A percentile compares a stretch with the other conserved stretches of the same genome.
Evolutionary conservation across 2,888 invertebrate species (phyloP).

Genomic region (Synanthedon formicaeformis): DNA sequence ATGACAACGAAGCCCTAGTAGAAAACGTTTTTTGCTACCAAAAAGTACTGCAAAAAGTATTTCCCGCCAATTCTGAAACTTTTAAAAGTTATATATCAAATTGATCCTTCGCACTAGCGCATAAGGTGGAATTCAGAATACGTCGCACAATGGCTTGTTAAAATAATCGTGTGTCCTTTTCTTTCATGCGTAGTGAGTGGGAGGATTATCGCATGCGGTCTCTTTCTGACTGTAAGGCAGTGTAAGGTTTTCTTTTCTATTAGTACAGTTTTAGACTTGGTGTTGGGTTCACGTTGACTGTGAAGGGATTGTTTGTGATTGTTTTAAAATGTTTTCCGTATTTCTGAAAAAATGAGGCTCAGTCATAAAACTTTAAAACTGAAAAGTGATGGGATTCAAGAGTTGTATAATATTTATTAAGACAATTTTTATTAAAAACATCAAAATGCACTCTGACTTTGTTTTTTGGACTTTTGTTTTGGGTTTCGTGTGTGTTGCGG

Average conservation of each 20-base stretch:
- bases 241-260: slow-evolving; percentile 3
- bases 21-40: background rate
- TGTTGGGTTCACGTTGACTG: slow-evolving; percentile 13
- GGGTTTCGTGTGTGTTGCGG: slow-evolving; percentile 45
- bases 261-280: slow-evolving; percentile 31
- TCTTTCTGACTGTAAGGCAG: background rate
- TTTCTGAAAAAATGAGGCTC: slow-evolving; percentile 16
- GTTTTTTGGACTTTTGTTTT: slow-evolving; percentile 55
- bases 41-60: slow-evolving; percentile 14
- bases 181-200: background rate
- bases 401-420: slow-evolving; percentile 8
- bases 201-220: background rate
- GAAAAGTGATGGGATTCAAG: background rate
- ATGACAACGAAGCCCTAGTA: background rate
- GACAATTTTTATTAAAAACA: slow-evolving; percentile 15
- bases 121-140: no score
- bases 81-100: background rate
- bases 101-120: no score
- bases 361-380: slow-evolving; percentile 5
- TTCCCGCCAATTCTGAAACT: slow-evolving; percentile 42
- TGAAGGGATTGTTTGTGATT: slow-evolving; percentile 21
- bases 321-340: slow-evolving; percentile 14
- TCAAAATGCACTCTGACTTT: slow-evolving; percentile 36
- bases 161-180: background rate
- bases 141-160: no score